Evolutionary conservation across 2,113 vertebrate genomes (phyloP).

Genomic region (Micronycteris hirsuta): DNA sequence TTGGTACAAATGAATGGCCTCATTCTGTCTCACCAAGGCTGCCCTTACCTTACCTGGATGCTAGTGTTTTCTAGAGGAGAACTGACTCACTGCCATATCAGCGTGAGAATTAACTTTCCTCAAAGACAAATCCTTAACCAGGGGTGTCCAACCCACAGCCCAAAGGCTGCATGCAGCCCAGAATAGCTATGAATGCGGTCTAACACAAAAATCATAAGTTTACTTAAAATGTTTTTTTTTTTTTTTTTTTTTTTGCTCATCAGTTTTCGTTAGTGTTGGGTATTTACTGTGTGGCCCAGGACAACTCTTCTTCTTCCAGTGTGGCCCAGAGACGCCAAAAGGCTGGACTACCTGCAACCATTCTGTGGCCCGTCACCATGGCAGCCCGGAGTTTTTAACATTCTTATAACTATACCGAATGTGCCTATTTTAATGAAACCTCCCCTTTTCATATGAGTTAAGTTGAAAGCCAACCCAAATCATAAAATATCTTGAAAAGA

Average conservation of each 20-base stretch:
- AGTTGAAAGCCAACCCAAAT: neutral
- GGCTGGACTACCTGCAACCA: too few relatives aligned
- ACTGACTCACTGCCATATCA: neutral
- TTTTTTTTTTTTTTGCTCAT: too few relatives aligned
- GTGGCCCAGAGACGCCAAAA: too few relatives aligned
- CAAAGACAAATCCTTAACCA: neutral
- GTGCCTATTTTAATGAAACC: neutral
- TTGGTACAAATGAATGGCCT: neutral
- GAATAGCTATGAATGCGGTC: too few relatives aligned
- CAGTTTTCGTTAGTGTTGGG: too few relatives aligned
- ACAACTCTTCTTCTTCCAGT: too few relatives aligned
- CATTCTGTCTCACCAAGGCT: too few relatives aligned
- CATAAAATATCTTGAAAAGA: neutral
- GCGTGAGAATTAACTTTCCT: neutral
- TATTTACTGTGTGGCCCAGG: too few relatives aligned
- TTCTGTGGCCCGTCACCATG: neutral
- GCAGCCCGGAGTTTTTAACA: neutral
- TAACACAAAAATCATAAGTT: too few relatives aligned
- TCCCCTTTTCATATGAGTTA: neutral
- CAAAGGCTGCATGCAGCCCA: too few relatives aligned
- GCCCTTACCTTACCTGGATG: neutral
- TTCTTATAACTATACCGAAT: neutral
- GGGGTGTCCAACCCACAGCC: too few relatives aligned
- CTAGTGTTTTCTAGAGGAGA: neutral
- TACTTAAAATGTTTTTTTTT: too few relatives aligned